Percentiles rank a stretch among this genome's conserved stretches.
These are phyloP conservation scores for Aldabrachelys gigantea DNA, from an alignment of 2,113 vertebrate genomes.

Conservation along the genomic window DNA sequence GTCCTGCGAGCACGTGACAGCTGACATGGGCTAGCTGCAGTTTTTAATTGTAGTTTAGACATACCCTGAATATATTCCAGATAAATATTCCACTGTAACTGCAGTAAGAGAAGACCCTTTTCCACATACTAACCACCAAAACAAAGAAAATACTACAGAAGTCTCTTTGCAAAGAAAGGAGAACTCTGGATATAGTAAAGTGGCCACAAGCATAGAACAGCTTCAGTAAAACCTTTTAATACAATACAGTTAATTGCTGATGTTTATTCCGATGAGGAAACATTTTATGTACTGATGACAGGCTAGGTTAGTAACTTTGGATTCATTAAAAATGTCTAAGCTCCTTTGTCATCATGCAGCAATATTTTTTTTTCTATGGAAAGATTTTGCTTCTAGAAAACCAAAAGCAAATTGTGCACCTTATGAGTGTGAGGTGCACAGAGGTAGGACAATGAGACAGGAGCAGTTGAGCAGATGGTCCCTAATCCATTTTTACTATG, in stretches of 20 bases:
- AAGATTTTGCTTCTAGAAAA: not conserved
- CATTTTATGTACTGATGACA: slow-evolving; percentile 1
- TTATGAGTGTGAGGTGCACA: not conserved
- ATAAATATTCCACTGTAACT: not conserved
- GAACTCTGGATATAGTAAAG: not conserved
- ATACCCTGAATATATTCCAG: not conserved
- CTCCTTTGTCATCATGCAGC: not conserved
- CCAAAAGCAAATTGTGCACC: not conserved
- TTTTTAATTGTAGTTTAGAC: not conserved
- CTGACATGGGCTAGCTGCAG: not conserved
- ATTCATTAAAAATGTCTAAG: not conserved
- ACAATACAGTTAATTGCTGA: not conserved
- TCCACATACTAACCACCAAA: not conserved
- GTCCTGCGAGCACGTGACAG: not conserved
- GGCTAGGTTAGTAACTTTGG: not conserved
- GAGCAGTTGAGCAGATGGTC: not conserved
- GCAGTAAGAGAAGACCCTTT: not conserved
- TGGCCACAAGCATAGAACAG: not conserved
- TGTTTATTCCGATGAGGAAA: not conserved
- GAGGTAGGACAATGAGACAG: not conserved
- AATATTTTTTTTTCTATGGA: not conserved
- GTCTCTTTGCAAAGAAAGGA: not conserved
- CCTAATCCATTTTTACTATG: not conserved
- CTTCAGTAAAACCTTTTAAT: slow-evolving; percentile 6
- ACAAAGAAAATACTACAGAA: not conserved